Conservation (phyloP, 2,888 invertebrate genomes). For the Ophraella communa region DNA sequence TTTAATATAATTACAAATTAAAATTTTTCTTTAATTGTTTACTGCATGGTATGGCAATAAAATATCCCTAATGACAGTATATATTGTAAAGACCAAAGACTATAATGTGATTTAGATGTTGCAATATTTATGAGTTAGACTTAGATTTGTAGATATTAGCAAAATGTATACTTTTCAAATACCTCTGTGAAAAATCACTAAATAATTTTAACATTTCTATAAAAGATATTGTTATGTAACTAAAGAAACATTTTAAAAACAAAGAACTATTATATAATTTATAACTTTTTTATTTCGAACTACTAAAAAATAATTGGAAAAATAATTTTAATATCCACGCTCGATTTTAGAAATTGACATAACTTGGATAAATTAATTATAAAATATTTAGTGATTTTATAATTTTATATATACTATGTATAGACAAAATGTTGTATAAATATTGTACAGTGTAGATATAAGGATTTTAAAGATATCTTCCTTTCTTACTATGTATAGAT, state of each 20-base stretch:
- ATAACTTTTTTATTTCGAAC: too few relatives aligned
- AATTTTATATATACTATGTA: conserved; percentile 40
- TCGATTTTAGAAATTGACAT: too few relatives aligned
- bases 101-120: conserved; percentile 54
- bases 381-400: conserved; percentile 6
- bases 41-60: not conserved
- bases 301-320: too few relatives aligned
- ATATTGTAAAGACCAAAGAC: conserved; percentile 50
- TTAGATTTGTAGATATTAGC: conserved; percentile 25
- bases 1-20: not conserved
- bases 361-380: not conserved
- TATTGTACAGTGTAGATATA: conserved; percentile 29
- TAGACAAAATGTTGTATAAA: conserved; percentile 32
- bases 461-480: conserved; percentile 15
- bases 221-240: too few relatives aligned
- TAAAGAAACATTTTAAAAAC: too few relatives aligned
- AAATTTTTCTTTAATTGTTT: not conserved
- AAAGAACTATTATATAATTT: too few relatives aligned
- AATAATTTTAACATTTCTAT: not conserved
- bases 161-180: conserved; percentile 11
- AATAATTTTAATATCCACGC: too few relatives aligned
- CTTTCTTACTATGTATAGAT: conserved; percentile 32
- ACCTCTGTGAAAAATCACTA: conserved; percentile 4
- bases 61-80: not conserved
- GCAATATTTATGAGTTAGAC: conserved; percentile 52